Conservation (phyloP, 2,113 vertebrate species). For the Paratilapia polleni region DNA sequence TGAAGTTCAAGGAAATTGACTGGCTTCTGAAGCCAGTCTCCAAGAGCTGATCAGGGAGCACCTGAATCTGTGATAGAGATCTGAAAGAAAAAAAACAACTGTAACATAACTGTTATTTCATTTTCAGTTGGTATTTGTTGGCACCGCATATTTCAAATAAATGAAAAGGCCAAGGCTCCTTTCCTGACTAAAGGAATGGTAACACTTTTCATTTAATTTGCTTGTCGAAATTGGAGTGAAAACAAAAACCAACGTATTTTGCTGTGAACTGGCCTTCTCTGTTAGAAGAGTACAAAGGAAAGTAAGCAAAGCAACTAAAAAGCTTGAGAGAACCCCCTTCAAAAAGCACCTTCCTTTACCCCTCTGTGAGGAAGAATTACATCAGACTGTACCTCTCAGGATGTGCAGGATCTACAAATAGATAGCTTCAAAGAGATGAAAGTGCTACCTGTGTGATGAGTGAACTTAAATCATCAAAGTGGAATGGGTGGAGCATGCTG, state of each 20-base stretch:
- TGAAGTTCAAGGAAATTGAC: background rate
- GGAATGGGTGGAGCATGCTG: slow-evolving; percentile 33
- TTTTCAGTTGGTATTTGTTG: background rate
- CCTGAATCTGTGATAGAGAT: background rate
- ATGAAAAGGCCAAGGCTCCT: slow-evolving; percentile 3
- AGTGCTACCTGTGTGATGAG: slow-evolving; percentile 45
- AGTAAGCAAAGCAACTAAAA: slow-evolving; percentile 19
- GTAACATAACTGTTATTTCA: background rate
- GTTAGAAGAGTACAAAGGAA: slow-evolving; percentile 21
- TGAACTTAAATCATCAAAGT: slow-evolving; percentile 58
- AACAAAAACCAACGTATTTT: slow-evolving; percentile 24
- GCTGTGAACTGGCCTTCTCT: slow-evolving; percentile 3
- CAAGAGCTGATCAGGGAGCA: background rate
- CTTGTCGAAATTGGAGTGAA: background rate
- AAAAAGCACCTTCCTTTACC: slow-evolving; percentile 38
- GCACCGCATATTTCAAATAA: background rate
- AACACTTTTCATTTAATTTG: background rate
- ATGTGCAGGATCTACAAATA: slow-evolving; percentile 49
- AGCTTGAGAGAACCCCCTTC: slow-evolving; percentile 17
- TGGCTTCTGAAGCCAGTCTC: background rate
- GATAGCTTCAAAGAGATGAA: slow-evolving; percentile 46
- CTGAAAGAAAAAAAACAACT: background rate
- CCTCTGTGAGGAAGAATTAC: slow-evolving; percentile 44
- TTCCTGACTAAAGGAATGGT: background rate
- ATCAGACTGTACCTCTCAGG: slow-evolving; percentile 43